Percentiles rank a stretch among this genome's conserved stretches.
Conservation (phyloP, 2,113 vertebrate genomes). For the Agelaius phoeniceus region DNA sequence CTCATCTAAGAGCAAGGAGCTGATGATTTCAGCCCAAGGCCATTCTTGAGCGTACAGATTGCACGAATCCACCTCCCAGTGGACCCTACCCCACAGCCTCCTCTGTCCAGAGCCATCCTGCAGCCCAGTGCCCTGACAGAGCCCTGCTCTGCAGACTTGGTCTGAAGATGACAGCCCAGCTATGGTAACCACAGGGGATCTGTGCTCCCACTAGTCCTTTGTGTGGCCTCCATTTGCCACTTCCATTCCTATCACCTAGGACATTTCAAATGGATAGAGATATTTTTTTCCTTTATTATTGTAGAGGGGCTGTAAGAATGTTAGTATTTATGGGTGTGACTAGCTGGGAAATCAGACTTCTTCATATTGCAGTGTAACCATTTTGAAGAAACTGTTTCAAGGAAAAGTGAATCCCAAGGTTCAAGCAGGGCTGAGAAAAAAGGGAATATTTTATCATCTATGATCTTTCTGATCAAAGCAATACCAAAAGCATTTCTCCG, state of each 20-base stretch:
- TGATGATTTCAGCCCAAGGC: background rate
- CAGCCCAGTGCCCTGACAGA: background rate
- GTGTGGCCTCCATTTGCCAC: background rate
- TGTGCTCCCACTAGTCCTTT: background rate
- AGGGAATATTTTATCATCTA: constrained; percentile 54
- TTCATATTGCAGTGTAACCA: background rate
- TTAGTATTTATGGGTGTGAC: constrained; percentile 43
- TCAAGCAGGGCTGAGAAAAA: constrained; percentile 40
- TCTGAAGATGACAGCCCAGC: background rate
- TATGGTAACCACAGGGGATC: background rate
- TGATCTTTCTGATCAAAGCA: constrained; percentile 44
- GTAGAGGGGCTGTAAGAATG: background rate
- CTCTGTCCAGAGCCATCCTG: background rate
- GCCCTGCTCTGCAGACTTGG: background rate
- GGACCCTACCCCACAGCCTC: background rate
- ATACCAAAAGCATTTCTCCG: constrained; percentile 12
- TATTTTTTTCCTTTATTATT: background rate
- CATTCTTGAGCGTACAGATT: fast-evolving
- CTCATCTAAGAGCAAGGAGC: background rate
- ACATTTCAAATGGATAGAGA: background rate
- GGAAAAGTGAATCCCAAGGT: constrained; percentile 42
- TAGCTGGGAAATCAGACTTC: constrained; percentile 21
- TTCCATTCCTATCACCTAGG: background rate
- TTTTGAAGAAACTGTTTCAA: constrained; percentile 34
- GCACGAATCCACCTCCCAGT: background rate